Conservation (phyloP, 2,888 invertebrate species). For the Osedax frankpressi region DNA sequence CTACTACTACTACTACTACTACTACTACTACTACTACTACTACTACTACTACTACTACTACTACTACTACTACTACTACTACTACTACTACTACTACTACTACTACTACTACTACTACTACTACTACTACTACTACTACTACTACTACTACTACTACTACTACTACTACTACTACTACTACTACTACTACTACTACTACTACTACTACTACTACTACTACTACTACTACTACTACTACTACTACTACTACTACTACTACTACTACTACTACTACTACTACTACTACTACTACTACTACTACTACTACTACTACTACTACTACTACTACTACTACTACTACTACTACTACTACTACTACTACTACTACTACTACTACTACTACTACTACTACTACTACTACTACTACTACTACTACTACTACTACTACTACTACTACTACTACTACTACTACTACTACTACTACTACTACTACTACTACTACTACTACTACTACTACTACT, state of each 20-base stretch:
- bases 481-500: no score
- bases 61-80: slow-evolving; percentile 10
- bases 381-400: neutral
- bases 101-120: slow-evolving; percentile 7
- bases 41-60: slow-evolving; percentile 11
- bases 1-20: slow-evolving; percentile 11
- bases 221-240: slow-evolving; percentile 6
- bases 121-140: slow-evolving; percentile 1
- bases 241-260: slow-evolving; percentile 7
- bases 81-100: slow-evolving; percentile 10
- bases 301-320: neutral
- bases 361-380: neutral
- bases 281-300: neutral
- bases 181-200: slow-evolving; percentile 8
- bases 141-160: neutral
- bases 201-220: slow-evolving; percentile 9
- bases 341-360: neutral
- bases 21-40: slow-evolving; percentile 9
- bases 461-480: no score
- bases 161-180: neutral
- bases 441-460: no score
- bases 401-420: neutral
- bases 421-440: neutral
- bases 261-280: neutral
- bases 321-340: neutral